A percentile compares a stretch with the other conserved stretches of the same genome.
phyloP scores from a whole-genome alignment of 2,113 vertebrate genomes.

The Bagarius yarrelli region DNA sequence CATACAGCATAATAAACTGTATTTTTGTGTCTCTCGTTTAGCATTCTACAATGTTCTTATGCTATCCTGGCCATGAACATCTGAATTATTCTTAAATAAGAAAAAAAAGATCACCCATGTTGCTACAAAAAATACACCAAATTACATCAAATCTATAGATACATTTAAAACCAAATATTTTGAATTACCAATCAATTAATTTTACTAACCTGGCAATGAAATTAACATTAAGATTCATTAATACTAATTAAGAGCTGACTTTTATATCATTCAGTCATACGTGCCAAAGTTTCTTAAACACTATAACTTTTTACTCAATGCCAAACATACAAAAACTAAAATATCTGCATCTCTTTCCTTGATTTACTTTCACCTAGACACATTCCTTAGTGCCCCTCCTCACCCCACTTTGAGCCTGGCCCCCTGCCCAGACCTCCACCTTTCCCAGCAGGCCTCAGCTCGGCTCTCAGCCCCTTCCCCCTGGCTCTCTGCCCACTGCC shows the following conservation, averaged over 20 bases:
- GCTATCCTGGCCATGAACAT: neutral
- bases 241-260: neutral
- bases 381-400: slow-evolving; percentile 40
- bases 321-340: neutral
- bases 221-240: neutral
- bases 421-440: slow-evolving; percentile 64
- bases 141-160: neutral
- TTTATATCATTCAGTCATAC: neutral
- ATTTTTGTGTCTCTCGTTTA: neutral
- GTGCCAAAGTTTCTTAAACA: neutral
- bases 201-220: neutral
- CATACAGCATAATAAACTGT: neutral
- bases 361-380: slow-evolving; percentile 38
- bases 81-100: neutral
- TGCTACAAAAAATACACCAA: neutral
- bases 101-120: neutral
- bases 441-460: slow-evolving; percentile 63
- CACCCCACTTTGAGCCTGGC: slow-evolving; percentile 60
- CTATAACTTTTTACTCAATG: neutral
- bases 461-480: slow-evolving; percentile 66
- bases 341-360: slow-evolving; percentile 28
- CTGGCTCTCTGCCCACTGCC: slow-evolving; percentile 71
- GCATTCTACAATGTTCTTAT: neutral
- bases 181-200: no score
- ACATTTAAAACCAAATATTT: neutral